Base-by-base conservation (phyloP, 1,140 invertebrate species). In the Heterodera schachtii region DNA sequence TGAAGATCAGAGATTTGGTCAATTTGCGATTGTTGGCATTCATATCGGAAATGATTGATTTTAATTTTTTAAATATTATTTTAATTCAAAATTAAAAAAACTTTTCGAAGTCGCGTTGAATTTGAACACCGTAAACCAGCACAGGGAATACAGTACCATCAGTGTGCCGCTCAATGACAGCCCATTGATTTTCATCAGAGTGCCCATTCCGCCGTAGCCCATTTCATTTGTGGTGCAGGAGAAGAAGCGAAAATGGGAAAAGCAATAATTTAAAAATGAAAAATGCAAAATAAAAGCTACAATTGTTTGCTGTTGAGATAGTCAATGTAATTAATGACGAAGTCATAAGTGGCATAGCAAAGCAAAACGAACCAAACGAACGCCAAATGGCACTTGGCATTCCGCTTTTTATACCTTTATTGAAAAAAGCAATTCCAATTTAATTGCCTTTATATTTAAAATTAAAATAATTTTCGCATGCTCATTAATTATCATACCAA, bases 81-180 rank as follows among this genome's bases (percentile, higher is more conserved):
- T n/a, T n/a, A n/a, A n/a, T n/a, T n/a, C n/a, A n/a, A n/a, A n/a
- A n/a, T n/a, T n/a, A n/a, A n/a, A n/a, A n/a, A n/a, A n/a, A 71
- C 69, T 71, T 44, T 71, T 41, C 2, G 69, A 71, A 19, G 44
- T 71, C 31, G 3, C 69, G 31, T 71, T 71, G 19, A 71, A 19
- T 19, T 31, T 41, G 41, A 71, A 71, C 69, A 71, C 69, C 69
- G 16, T 41, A 19, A 71, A 71, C 69, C 69, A 71, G 4, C 31
- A 43, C 7, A 41, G 9, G 5, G 69, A 41, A 46, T 71, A 71
- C 31, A 71, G 2, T 1, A 71, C 69, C 31, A 71, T 41, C 31
- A 71, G 69, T 11, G 69, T 71, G 19, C 69, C 69, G 69, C 69
- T 71, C 19, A 71, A 46, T 11, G 69, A 13, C 31, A 71, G 69